These are phyloP conservation scores for Eupristina koningsbergeri DNA, from an alignment of 1,140 invertebrate species.

Conservation along the genomic window DNA sequence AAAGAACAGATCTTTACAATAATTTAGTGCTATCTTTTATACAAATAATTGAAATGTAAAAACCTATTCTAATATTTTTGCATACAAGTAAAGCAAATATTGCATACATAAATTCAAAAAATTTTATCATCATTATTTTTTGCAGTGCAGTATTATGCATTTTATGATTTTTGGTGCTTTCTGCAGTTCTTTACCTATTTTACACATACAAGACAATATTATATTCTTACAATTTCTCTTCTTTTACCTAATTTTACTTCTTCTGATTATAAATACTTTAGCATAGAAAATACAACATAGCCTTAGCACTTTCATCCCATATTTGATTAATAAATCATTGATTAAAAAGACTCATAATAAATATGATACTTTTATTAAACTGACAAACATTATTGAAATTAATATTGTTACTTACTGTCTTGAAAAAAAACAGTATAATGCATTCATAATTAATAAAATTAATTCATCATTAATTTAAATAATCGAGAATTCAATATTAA, in stretches of 20 bases:
- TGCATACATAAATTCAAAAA: background rate
- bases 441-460: background rate
- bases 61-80: background rate
- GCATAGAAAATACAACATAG: constrained; percentile 63
- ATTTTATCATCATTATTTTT: background rate
- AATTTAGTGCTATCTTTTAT: background rate
- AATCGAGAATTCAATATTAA: too few relatives aligned
- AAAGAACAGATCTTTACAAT: too few relatives aligned
- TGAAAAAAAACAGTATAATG: background rate
- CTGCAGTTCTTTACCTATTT: background rate
- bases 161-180: background rate
- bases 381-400: background rate
- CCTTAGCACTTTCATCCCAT: constrained; percentile 60
- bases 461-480: background rate
- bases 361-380: background rate
- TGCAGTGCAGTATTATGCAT: background rate
- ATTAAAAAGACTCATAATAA: constrained; percentile 5
- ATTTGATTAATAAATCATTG: constrained; percentile 59
- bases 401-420: background rate
- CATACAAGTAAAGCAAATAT: too few relatives aligned
- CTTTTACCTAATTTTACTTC: background rate
- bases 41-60: background rate
- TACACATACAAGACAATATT: background rate
- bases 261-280: constrained; percentile 44
- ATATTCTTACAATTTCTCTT: background rate